A percentile compares a stretch with the other conserved stretches of the same genome.
These are phyloP conservation scores for Pteropus alecto DNA, from an alignment of 2,113 vertebrate genomes.

Conservation along the genomic window DNA sequence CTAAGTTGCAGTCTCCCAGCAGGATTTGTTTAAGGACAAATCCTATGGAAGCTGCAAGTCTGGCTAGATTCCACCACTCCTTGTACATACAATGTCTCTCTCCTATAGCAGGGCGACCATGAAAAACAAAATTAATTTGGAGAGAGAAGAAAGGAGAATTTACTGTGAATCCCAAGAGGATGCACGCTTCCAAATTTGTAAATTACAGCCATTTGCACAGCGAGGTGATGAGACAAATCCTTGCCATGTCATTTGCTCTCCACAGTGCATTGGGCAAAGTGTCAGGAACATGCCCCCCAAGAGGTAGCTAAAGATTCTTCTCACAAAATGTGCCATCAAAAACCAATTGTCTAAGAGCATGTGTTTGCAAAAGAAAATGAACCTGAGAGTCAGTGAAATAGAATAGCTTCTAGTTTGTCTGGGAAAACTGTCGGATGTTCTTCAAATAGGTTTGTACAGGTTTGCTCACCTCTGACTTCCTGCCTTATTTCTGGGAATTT, in stretches of 20 bases:
- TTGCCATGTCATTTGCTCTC: conserved; percentile 32
- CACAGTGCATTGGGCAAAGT: conserved; percentile 8
- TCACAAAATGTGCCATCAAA: conserved; percentile 72
- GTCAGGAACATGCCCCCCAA: conserved; percentile 41
- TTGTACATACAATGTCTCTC: conserved; percentile 36
- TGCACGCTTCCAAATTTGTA: conserved; percentile 67
- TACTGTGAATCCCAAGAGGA: conserved; percentile 26
- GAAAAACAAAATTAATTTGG: conserved; percentile 73
- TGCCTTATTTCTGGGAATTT: conserved; percentile 77
- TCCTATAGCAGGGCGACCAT: conserved; percentile 30
- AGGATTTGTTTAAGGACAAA: neutral
- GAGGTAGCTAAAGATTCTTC: conserved; percentile 73
- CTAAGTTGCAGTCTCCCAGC: neutral
- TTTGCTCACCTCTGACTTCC: conserved; percentile 60
- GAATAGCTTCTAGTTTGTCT: conserved; percentile 68
- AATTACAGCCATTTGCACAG: conserved; percentile 56
- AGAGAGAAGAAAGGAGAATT: conserved; percentile 45
- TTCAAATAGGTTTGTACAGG: conserved; percentile 65
- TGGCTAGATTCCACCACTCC: conserved; percentile 4
- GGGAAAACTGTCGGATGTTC: conserved; percentile 57
- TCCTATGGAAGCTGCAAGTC: neutral
- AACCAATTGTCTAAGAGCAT: conserved; percentile 62
- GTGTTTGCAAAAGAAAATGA: conserved; percentile 74
- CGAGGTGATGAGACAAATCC: conserved; percentile 43
- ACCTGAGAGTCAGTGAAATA: neutral